Percentiles rank a stretch among this genome's conserved stretches.
Conservation (phyloP, 2,888 invertebrate species). For the Sinopyrophorus schimmeli region DNA sequence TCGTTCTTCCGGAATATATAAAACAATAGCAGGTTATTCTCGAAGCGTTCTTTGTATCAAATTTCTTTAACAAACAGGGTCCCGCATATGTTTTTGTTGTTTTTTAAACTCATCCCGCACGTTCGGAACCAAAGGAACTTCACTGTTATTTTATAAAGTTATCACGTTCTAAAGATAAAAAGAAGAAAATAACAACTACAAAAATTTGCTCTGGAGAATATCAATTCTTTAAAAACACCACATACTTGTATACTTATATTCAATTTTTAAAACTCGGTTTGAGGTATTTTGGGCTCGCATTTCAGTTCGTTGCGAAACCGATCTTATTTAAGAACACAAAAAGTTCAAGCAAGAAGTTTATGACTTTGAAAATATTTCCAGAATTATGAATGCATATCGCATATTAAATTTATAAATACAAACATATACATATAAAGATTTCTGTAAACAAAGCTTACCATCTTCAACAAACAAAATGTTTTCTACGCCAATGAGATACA, state of each 20-base stretch:
- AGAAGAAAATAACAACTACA: conserved; percentile 17
- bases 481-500: too few relatives aligned
- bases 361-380: too few relatives aligned
- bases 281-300: too few relatives aligned
- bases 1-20: conserved; percentile 24
- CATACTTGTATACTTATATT: conserved; percentile 8
- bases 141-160: conserved; percentile 21
- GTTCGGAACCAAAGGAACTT: conserved; percentile 15
- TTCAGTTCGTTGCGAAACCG: too few relatives aligned
- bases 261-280: conserved; percentile 6
- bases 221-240: conserved; percentile 9
- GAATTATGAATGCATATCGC: too few relatives aligned
- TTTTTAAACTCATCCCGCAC: conserved; percentile 14
- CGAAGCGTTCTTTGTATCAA: conserved; percentile 18
- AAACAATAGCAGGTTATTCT: conserved; percentile 25
- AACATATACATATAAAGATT: too few relatives aligned
- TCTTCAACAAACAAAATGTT: too few relatives aligned
- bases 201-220: conserved; percentile 18
- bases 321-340: too few relatives aligned
- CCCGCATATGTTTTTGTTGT: conserved; percentile 21
- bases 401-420: too few relatives aligned
- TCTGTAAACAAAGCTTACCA: too few relatives aligned
- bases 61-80: conserved; percentile 20
- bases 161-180: conserved; percentile 23
- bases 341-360: too few relatives aligned